Evolutionary conservation across 2,113 vertebrate genomes (phyloP).

Genomic region (Etheostoma spectabile): DNA sequence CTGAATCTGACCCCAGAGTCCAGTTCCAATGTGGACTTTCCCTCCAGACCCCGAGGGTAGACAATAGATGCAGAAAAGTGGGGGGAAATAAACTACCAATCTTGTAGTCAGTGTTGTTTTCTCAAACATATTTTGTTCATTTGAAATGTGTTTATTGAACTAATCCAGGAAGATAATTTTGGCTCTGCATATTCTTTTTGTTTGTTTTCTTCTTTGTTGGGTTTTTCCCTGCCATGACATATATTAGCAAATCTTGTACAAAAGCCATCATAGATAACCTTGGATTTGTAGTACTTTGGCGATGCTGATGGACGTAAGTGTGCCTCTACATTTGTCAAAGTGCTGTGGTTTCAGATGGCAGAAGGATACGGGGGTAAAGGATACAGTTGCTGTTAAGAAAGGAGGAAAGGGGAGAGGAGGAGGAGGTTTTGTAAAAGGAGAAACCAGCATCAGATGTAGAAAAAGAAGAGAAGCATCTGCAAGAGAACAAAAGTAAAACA

Average conservation of each 20-base stretch:
- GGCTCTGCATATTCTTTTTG: not conserved
- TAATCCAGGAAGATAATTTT: not conserved
- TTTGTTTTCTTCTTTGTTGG: not conserved
- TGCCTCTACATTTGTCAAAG: not conserved
- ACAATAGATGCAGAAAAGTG: not conserved
- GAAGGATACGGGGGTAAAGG: too few relatives aligned
- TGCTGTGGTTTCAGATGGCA: not conserved
- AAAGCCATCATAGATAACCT: not conserved
- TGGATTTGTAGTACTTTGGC: too few relatives aligned
- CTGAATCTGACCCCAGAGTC: conserved; percentile 60
- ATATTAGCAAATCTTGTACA: not conserved
- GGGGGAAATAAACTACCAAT: not conserved
- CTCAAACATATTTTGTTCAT: not conserved
- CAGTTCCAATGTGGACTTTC: conserved; percentile 45
- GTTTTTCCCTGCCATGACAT: not conserved
- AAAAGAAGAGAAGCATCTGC: not conserved
- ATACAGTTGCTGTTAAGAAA: not conserved
- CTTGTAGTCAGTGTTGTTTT: not conserved
- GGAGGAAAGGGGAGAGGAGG: not conserved
- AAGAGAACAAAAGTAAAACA: not conserved
- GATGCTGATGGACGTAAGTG: not conserved
- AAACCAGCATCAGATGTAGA: not conserved
- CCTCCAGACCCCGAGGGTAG: conserved; percentile 3
- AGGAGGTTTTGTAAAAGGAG: not conserved
- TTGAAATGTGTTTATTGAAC: not conserved